Base-by-base conservation (phyloP, 2,113 vertebrate genomes). In the Scopus umbretta region DNA sequence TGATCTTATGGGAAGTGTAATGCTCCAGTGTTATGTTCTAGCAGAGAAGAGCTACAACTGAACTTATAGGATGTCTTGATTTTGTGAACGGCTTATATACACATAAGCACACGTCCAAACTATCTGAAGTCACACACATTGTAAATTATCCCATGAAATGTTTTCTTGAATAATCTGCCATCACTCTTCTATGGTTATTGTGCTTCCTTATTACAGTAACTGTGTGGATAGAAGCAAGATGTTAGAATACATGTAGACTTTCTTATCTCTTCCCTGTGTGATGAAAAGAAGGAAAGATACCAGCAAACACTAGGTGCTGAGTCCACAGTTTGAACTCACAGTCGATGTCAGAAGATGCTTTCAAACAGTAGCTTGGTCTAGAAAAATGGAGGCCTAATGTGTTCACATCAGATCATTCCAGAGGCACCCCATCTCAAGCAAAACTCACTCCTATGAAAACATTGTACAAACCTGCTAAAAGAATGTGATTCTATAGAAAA, bases 21-120 rank as follows among this genome's bases (percentile, higher is more conserved):
- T 0, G 0, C 26, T 72, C 22, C 58, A 34, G 36, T 1, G 0
- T 58, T 14, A 72, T 7, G 10, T 73, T 59, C 19, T 29, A 80
- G 15, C 14, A 86, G 23, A 80, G 58, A 86, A 81, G 30, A 72
- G 3, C 21, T 80, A 22, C 20, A 9, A 30, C 42, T 49, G 47
- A 80, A 56, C 32, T 91, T 74, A 52, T 1, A 36, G 16, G 8
- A 52, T 66, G 23, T n/a, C 25, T 68, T 68, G 23, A 14, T 71
- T 86, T 86, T 27, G 17, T 71, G 32, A 56, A 62, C 9, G 4
- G 5, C 30, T 82, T 70, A 29, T 45, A 53, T 30, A 65, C 9
- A 22, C 17, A 40, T 55, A 76, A 86, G 6, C 13, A 83, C 25
- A 45, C 29, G 36, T 61, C 63, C 21, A 55, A 80, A 75, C 16